These are phyloP conservation scores for Xenus cinereus DNA, from an alignment of 2,113 vertebrate genomes.

Conservation along the genomic window DNA sequence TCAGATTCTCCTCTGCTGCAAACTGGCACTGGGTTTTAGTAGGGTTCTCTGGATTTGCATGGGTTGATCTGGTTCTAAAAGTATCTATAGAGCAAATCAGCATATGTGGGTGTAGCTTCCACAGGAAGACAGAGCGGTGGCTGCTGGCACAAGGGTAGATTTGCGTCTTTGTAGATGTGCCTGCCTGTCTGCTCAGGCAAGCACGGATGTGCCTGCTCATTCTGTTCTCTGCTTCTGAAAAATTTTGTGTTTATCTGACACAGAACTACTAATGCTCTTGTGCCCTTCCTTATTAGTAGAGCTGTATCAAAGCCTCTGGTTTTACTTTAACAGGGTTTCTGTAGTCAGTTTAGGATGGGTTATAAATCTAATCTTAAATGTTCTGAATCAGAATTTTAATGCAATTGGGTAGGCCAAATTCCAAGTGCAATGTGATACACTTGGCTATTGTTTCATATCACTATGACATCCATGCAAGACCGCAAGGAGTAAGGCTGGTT, in stretches of 20 bases:
- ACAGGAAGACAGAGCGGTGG: not conserved
- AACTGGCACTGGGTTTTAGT: not conserved
- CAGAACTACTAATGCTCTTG: not conserved
- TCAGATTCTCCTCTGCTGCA: not conserved
- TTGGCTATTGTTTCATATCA: not conserved
- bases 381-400: not conserved
- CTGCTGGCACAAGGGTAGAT: not conserved
- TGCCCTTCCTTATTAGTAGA: not conserved
- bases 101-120: not conserved
- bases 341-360: not conserved
- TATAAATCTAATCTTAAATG: not conserved
- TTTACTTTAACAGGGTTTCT: not conserved
- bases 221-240: not conserved
- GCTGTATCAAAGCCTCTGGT: not conserved
- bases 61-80: not conserved
- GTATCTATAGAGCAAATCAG: not conserved
- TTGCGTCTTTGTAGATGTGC: not conserved
- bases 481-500: not conserved
- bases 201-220: fast-evolving
- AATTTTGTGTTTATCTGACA: not conserved
- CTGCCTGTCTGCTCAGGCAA: not conserved
- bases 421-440: not conserved
- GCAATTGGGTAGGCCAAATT: not conserved
- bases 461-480: not conserved
- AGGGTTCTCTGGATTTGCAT: not conserved